Conservation (phyloP, 2,797 vertebrate genomes). For the Leucoraja ocellata region DNA sequence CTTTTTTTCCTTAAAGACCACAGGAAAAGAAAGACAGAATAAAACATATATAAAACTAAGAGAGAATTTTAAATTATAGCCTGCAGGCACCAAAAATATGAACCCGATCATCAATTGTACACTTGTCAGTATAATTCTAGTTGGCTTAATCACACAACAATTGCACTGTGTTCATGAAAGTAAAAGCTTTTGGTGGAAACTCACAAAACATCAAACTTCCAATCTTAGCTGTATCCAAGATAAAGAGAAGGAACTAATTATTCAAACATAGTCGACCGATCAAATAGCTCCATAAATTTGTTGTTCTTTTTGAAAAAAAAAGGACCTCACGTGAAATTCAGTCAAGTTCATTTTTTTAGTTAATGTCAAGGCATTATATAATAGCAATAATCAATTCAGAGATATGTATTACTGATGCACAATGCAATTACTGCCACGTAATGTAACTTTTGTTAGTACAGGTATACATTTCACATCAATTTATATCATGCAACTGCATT, state of each 20-base stretch:
- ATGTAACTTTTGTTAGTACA: not conserved
- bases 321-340: not conserved
- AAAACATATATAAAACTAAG: no score
- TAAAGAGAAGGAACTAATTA: not conserved
- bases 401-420: not conserved
- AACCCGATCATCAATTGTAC: not conserved
- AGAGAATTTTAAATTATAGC: not conserved
- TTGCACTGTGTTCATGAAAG: not conserved
- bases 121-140: not conserved
- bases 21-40: not conserved
- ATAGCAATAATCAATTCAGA: not conserved
- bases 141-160: not conserved
- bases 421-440: not conserved
- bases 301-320: not conserved
- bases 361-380: conserved; percentile 13
- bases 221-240: not conserved
- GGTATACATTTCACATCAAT: not conserved
- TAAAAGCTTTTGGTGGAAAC: not conserved
- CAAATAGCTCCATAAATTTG: not conserved
- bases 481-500: not conserved
- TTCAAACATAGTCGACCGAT: not conserved
- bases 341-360: not conserved
- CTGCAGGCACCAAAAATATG: not conserved
- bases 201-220: not conserved
- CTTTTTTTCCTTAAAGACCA: no score